Percentiles rank a stretch among this genome's conserved stretches.
phyloP scores from a whole-genome alignment of 2,113 vertebrate species.

The Aepyceros melampus region DNA sequence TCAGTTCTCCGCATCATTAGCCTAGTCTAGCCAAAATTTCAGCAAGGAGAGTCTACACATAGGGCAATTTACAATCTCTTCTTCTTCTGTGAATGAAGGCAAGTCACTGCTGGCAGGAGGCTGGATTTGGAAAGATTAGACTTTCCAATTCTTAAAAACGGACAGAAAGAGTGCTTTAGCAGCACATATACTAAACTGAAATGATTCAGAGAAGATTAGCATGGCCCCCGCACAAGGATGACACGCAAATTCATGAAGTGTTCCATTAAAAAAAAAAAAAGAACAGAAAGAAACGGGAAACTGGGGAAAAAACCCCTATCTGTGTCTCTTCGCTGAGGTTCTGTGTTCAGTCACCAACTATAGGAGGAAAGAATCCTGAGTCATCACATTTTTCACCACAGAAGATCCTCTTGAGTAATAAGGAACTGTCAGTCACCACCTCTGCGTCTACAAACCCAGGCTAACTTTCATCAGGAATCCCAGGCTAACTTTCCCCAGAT shows the following conservation, averaged over 20 bases:
- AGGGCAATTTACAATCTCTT: neutral
- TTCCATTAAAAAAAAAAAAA: neutral
- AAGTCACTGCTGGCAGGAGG: constrained; percentile 42
- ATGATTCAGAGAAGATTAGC: neutral
- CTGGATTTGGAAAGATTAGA: constrained; percentile 4
- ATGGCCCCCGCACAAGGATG: neutral
- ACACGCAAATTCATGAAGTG: neutral
- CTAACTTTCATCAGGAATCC: constrained; percentile 6
- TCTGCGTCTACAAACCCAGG: neutral
- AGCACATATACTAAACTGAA: neutral
- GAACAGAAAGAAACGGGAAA: neutral
- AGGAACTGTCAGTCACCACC: constrained; percentile 33
- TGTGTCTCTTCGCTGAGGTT: neutral
- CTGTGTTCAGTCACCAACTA: neutral
- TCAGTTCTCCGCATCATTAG: neutral
- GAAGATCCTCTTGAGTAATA: constrained; percentile 23
- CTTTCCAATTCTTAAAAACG: neutral
- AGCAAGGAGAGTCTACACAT: neutral
- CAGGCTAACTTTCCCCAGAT: neutral
- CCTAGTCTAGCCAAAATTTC: constrained; percentile 24
- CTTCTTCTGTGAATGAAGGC: constrained; percentile 25
- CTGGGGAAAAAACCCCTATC: neutral
- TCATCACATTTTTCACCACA: constrained; percentile 34
- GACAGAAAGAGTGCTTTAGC: neutral
- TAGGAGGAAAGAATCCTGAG: neutral